Evolutionary conservation across 2,888 invertebrate species (phyloP), one percentile per base, ranked within the genome.

Genomic region (Sphinx pinastri): DNA sequence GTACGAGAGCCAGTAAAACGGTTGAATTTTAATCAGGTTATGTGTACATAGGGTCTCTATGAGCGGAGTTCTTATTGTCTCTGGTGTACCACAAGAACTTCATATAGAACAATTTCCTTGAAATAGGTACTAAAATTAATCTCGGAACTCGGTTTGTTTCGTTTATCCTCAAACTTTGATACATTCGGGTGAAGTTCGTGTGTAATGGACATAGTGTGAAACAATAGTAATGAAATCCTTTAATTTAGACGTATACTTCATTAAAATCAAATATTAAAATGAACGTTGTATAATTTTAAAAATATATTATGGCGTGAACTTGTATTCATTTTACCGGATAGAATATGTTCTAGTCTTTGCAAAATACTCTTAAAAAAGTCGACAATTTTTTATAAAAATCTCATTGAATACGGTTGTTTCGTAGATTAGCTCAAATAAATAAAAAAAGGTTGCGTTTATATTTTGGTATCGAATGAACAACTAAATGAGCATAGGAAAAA

Each of bases 61-160:
- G 58, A 71, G 67, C 51, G 49, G 58, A 69, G 54, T 69, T 59
- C 58, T 71, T 71, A 69, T 67, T 71, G 71, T 69, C 66, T 69
- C 66, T 67, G 69, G 69, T 69, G 51, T 54, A 47, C 71, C 71
- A 63, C 69, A 71, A 54, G 69, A 59, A 59, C 59, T 69, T 71
- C 66, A 71, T 71, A 71, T 47, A 13, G 68, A n/a, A 45, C 45
- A 13, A 59, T 70, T 60, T 52, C 45, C 59, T 70, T 47, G 16
- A 60, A 68, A 59, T 71, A 60, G 25, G 31, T 52, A 38, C 14
- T 16, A 38, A 54, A 55, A 19, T 55, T 45, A 55, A 55, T 57
- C 45, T 55, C 45, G 38, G 13, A 67, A 55, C 55, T 54, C 16
- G 54, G 45, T 54, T 54, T 57, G 63, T 63, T 63, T 63, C 63